Evolutionary conservation across 2,888 invertebrate species (phyloP), one percentile per base, ranked within the genome.

Genomic region (Andricus quercusramuli): DNA sequence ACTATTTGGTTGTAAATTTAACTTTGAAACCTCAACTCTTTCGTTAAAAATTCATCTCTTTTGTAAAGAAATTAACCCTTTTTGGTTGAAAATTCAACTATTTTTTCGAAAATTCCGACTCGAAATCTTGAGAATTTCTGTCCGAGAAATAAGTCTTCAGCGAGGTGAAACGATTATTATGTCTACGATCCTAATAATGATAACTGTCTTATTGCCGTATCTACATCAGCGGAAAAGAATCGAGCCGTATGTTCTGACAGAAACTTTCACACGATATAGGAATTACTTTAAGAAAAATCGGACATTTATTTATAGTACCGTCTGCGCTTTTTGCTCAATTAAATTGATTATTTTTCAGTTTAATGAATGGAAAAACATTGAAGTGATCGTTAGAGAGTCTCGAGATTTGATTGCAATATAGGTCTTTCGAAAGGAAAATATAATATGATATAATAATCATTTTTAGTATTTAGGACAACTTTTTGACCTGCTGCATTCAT

Each of bases 141-240:
- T 78, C 77, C 25, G 80, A 82, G 81, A 80, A 84, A 83, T 81
- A 70, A 77, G 82, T 77, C 77, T 80, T 80, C 79, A 80, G 78
- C 83, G 80, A 79, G 76, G 82, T 82, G 80, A 84, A 83, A 82
- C 83, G 83, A 85, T 83, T 81, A 81, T 81, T 79, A 83, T 82
- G 79, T 65, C 68, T 78, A 80, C 82, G 79, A 81, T 85, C 83
- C 78, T n/a, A n/a, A n/a, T 83, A 83, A 85, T 82, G 84, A 83
- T 83, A 82, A 13, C 44, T n/a, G 22, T 62, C 25, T 62, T 78
- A n/a, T n/a, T n/a, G n/a, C n/a, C n/a, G n/a, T n/a, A n/a, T n/a
- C n/a, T n/a, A n/a, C n/a, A n/a, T n/a, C n/a, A n/a, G n/a, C n/a
- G n/a, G n/a, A n/a, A n/a, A n/a, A n/a, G n/a, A n/a, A n/a, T n/a